Percentiles rank a stretch among this genome's conserved stretches.
phyloP scores from a whole-genome alignment of 2,888 invertebrate genomes.

The Polia nebulosa region DNA sequence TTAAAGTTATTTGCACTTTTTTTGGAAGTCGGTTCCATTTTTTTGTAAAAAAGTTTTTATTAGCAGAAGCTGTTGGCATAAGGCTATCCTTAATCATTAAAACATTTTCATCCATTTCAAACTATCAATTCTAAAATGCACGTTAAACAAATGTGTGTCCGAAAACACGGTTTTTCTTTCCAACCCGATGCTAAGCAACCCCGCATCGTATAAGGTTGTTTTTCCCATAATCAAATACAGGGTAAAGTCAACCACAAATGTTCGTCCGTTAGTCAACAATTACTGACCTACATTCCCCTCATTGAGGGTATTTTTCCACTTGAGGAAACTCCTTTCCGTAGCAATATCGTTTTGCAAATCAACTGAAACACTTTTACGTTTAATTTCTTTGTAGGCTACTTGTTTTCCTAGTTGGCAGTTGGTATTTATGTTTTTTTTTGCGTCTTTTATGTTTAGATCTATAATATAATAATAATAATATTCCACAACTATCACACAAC shows the following conservation, averaged over 20 bases:
- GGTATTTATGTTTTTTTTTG: constrained; percentile 8
- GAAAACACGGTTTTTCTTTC: not conserved
- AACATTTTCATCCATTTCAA: not conserved
- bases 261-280: constrained; percentile 43
- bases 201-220: not conserved
- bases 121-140: too few relatives aligned
- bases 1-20: too few relatives aligned
- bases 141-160: not conserved
- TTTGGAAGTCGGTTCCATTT: too few relatives aligned
- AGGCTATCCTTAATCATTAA: too few relatives aligned
- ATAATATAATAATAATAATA: too few relatives aligned
- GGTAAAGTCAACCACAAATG: constrained; percentile 46
- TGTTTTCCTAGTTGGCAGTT: constrained; percentile 40
- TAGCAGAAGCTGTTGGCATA: too few relatives aligned
- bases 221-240: constrained; percentile 43
- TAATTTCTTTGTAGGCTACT: constrained; percentile 55
- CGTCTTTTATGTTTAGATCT: not conserved
- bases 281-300: constrained; percentile 46
- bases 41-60: too few relatives aligned
- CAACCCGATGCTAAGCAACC: not conserved
- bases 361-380: constrained; percentile 52
- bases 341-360: constrained; percentile 60
- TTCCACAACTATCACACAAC: too few relatives aligned
- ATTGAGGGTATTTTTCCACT: constrained; percentile 56
- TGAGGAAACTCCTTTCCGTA: constrained; percentile 45